Percentiles rank a stretch among this genome's conserved stretches.
Evolutionary conservation across 2,113 vertebrate genomes (phyloP).

Genomic region (Anhinga rufa): DNA sequence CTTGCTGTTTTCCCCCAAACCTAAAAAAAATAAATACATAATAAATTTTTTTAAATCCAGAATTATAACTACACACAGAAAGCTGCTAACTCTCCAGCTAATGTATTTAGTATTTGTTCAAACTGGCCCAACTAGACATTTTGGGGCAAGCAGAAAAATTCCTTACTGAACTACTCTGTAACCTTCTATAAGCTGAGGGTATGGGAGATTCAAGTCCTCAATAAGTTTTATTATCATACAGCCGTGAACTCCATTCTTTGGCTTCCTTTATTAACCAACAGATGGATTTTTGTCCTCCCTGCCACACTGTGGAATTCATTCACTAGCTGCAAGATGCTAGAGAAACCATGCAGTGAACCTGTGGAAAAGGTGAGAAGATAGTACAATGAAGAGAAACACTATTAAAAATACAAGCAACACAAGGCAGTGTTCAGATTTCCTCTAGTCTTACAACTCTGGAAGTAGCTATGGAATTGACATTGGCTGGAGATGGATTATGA

Average conservation of each 20-base stretch:
- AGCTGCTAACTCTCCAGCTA: not conserved
- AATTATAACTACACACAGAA: not conserved
- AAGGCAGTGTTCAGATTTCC: not conserved
- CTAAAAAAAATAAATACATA: not conserved
- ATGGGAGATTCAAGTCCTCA: not conserved
- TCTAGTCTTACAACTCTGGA: not conserved
- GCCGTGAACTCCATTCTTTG: not conserved
- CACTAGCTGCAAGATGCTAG: not conserved
- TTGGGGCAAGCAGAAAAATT: not conserved
- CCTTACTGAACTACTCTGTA: not conserved
- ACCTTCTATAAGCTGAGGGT: not conserved
- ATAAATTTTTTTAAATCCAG: not conserved
- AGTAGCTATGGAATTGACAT: not conserved
- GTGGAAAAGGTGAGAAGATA: not conserved
- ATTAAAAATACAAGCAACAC: not conserved
- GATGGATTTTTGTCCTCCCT: not conserved
- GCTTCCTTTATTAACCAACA: not conserved
- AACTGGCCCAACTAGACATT: not conserved
- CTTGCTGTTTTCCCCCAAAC: not conserved
- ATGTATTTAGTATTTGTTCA: not conserved
- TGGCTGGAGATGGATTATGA: not conserved
- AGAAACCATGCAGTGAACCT: not conserved
- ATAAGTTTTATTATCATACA: not conserved
- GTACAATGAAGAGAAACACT: not conserved
- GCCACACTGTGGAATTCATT: not conserved